Conservation (phyloP, 2,797 vertebrate genomes). For the Serranus cabrilla region DNA sequence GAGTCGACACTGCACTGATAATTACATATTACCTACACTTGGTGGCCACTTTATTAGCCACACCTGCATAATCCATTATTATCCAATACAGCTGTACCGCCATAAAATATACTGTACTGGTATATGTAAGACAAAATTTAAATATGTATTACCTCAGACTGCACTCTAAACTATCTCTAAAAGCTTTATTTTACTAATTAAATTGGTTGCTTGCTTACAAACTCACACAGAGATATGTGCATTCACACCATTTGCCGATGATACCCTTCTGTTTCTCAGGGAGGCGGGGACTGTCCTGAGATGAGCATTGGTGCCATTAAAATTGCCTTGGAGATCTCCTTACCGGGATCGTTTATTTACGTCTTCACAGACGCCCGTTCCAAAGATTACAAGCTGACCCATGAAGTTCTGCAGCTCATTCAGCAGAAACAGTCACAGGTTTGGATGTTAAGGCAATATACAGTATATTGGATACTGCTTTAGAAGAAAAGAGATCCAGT, state of each 20-base stretch:
- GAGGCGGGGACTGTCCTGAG: slow-evolving; percentile 98
- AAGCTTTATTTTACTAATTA: background rate
- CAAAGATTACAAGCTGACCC: slow-evolving; percentile 95
- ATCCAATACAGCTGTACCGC: background rate
- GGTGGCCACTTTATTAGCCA: background rate
- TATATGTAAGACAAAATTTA: too few relatives aligned
- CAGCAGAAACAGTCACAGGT: slow-evolving; percentile 99
- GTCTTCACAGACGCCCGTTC: slow-evolving; percentile 98
- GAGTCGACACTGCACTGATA: background rate
- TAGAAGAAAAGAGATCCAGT: background rate
- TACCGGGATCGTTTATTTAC: slow-evolving; percentile 97
- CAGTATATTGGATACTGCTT: background rate
- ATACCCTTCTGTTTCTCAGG: slow-evolving; percentile 80
- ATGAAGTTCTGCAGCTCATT: slow-evolving; percentile 97
- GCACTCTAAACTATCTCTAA: background rate
- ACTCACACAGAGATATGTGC: background rate
- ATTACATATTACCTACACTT: background rate
- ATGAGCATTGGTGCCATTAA: slow-evolving; percentile 99
- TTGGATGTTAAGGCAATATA: slow-evolving; percentile 17
- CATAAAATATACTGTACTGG: background rate
- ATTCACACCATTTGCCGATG: slow-evolving; percentile 20
- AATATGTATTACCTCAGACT: background rate
- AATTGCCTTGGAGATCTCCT: slow-evolving; percentile 97
- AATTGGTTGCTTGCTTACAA: too few relatives aligned
- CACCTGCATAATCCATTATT: background rate